Percentiles rank a stretch among this genome's conserved stretches.
These are phyloP conservation scores for Cyprinodon variegatus DNA, from an alignment of 2,113 vertebrate genomes.

Conservation along the genomic window DNA sequence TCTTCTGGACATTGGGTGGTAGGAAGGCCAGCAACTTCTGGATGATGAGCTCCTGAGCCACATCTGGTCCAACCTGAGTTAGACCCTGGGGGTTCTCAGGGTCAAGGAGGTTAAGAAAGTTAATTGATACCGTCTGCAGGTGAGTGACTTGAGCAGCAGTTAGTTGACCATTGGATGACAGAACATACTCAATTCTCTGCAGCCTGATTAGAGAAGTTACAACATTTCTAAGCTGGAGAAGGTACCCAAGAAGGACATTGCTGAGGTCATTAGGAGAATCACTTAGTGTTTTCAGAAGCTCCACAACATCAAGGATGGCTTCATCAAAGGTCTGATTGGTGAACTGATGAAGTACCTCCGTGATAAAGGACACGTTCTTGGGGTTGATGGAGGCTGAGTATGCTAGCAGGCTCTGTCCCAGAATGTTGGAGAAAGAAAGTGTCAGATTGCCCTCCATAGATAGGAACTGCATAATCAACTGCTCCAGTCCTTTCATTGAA, in stretches of 20 bases:
- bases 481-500: conserved; percentile 61
- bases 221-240: conserved; percentile 66
- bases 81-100: conserved; percentile 56
- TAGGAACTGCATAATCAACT: conserved; percentile 56
- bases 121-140: conserved; percentile 32
- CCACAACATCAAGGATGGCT: conserved; percentile 60
- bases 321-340: conserved; percentile 68
- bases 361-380: conserved; percentile 44
- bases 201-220: conserved; percentile 48
- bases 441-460: conserved; percentile 64
- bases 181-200: conserved; percentile 29
- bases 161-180: conserved; percentile 39
- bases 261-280: conserved; percentile 60
- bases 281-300: conserved; percentile 53
- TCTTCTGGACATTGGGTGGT: conserved; percentile 44
- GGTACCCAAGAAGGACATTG: conserved; percentile 55
- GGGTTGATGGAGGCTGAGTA: conserved; percentile 60
- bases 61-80: conserved; percentile 45
- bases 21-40: conserved; percentile 55
- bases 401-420: conserved; percentile 58
- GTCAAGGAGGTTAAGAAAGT: conserved; percentile 63
- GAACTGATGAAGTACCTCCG: conserved; percentile 53
- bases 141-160: conserved; percentile 42
- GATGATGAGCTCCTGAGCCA: conserved; percentile 51
- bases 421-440: conserved; percentile 59